phyloP scores from a whole-genome alignment of 2,888 invertebrate species.

The Caenorhabditis japonica region DNA sequence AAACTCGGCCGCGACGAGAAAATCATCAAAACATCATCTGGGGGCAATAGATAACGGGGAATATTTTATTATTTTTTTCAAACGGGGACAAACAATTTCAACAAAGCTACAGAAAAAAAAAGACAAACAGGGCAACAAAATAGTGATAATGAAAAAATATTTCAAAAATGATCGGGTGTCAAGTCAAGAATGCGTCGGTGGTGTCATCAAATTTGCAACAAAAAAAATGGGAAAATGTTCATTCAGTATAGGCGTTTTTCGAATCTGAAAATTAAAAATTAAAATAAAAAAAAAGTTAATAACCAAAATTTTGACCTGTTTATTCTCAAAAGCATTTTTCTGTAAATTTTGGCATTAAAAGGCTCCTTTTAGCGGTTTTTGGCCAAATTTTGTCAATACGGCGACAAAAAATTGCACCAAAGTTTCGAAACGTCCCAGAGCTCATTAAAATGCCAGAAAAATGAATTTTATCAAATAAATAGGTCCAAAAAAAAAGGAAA shows the following conservation, averaged over 20 bases:
- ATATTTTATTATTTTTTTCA: constrained; percentile 14
- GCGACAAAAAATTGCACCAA: no score
- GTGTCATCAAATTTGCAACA: neutral
- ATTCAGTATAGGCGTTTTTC: constrained; percentile 52
- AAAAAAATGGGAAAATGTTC: neutral
- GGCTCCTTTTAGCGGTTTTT: no score
- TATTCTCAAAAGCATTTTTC: no score
- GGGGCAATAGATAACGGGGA: neutral
- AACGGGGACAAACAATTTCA: neutral
- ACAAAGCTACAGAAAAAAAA: neutral
- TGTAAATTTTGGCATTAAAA: no score
- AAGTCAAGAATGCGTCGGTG: no score
- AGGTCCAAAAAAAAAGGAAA: neutral
- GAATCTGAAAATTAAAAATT: constrained; percentile 34
- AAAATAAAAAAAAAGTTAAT: neutral
- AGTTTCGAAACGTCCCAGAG: no score
- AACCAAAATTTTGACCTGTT: no score
- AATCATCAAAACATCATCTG: neutral
- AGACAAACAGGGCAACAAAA: neutral
- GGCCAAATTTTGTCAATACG: no score
- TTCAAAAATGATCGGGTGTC: no score
- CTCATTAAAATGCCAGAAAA: no score
- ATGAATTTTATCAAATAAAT: no score
- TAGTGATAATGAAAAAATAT: neutral
- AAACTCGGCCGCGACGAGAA: constrained; percentile 8